A percentile compares a stretch with the other conserved stretches of the same genome.
These are phyloP conservation scores for Ochotona curzoniae DNA, from an alignment of 2,113 vertebrate species.

Conservation along the genomic window DNA sequence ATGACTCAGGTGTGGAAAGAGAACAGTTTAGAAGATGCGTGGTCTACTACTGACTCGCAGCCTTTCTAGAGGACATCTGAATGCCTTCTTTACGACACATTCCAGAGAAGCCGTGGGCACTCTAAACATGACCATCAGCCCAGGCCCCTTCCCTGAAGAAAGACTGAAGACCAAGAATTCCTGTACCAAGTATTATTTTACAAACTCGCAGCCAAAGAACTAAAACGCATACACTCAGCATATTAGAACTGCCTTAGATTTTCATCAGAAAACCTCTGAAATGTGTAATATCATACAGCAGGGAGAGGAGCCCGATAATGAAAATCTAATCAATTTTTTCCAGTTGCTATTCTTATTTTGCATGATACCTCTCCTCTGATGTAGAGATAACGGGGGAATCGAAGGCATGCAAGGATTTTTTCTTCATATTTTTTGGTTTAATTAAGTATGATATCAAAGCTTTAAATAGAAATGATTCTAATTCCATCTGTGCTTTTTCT, in stretches of 20 bases:
- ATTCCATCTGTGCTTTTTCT: background rate
- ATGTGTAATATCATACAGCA: background rate
- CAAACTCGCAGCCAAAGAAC: background rate
- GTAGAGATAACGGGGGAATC: background rate
- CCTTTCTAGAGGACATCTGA: background rate
- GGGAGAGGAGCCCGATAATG: background rate
- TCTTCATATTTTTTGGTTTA: background rate
- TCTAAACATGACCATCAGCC: background rate
- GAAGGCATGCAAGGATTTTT: background rate
- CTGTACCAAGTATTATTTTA: background rate
- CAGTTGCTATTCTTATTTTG: conserved; percentile 13
- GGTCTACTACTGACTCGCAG: background rate
- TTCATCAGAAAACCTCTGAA: background rate
- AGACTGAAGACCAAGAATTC: background rate
- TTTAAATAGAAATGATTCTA: background rate
- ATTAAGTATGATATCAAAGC: conserved; percentile 1
- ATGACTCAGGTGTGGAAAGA: background rate
- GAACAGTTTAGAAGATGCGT: background rate
- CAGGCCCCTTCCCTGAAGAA: background rate
- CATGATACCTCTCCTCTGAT: background rate
- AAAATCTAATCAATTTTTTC: background rate
- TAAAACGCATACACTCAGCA: background rate
- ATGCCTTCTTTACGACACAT: background rate
- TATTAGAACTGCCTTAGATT: background rate
- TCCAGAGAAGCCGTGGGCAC: background rate